phyloP scores from a whole-genome alignment of 2,797 vertebrate species.

The Pipistrellus pygmaeus region DNA sequence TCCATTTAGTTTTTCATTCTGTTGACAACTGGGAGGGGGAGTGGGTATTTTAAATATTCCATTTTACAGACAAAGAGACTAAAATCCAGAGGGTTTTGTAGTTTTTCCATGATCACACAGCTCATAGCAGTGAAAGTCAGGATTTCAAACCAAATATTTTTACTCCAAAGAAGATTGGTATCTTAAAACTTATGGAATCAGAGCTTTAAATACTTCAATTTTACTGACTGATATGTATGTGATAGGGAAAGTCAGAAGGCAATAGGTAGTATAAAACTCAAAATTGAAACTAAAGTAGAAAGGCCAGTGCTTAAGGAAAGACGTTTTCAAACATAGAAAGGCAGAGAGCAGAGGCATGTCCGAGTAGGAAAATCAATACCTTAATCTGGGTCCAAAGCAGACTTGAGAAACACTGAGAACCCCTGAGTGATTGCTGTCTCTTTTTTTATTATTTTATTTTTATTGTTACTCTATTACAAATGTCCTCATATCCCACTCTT shows the following conservation, averaged over 20 bases:
- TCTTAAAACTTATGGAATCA: not conserved
- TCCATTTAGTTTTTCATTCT: not conserved
- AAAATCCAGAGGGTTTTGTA: constrained; percentile 33
- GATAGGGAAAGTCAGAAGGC: not conserved
- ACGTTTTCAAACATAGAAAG: constrained; percentile 8
- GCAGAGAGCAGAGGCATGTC: not conserved
- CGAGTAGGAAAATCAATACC: not conserved
- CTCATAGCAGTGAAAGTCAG: not conserved
- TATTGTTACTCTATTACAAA: not conserved
- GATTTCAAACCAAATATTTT: constrained; percentile 12
- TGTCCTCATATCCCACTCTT: not conserved
- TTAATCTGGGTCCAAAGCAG: constrained; percentile 37
- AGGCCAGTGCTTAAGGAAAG: not conserved
- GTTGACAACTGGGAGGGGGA: not conserved
- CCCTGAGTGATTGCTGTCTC: not conserved
- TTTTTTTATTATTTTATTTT: not conserved
- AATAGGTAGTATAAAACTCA: not conserved
- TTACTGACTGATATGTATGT: not conserved
- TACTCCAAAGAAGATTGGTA: not conserved
- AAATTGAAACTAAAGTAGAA: not conserved
- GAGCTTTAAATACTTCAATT: not conserved
- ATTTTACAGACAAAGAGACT: constrained; percentile 21
- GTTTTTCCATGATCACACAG: not conserved
- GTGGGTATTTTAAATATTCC: not conserved
- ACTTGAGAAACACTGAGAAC: not conserved